These are phyloP conservation scores for Sycophila texana DNA, from an alignment of 2,888 invertebrate species.

Conservation along the genomic window DNA sequence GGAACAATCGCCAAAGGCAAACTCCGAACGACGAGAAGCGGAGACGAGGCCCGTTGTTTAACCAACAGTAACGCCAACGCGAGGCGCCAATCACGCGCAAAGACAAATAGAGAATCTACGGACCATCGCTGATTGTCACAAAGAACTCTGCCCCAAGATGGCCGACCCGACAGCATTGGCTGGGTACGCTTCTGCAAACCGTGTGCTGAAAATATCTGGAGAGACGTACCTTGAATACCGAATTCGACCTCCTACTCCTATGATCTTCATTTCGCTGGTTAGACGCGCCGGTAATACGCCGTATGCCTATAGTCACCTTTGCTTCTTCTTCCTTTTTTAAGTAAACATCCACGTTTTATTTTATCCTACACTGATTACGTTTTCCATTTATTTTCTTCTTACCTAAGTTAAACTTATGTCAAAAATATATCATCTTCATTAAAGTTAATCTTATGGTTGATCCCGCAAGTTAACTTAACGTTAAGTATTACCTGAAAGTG, in stretches of 20 bases:
- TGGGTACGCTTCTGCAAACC: not conserved
- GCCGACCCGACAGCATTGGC: constrained; percentile 27
- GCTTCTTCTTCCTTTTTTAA: too few species aligned
- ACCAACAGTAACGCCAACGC: constrained; percentile 66
- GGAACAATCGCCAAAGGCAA: constrained; percentile 55
- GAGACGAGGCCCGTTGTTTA: constrained; percentile 52
- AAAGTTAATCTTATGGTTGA: too few species aligned
- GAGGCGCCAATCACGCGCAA: constrained; percentile 74
- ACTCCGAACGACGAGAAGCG: constrained; percentile 56
- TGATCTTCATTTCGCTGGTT: constrained; percentile 5
- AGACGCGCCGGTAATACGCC: not conserved
- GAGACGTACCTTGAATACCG: constrained; percentile 70
- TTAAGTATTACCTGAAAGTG: too few species aligned
- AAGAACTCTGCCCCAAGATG: constrained; percentile 59
- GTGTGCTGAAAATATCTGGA: constrained; percentile 23
- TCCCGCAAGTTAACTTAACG: too few species aligned
- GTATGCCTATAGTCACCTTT: too few species aligned
- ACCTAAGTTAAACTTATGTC: too few species aligned
- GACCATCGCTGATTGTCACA: constrained; percentile 72
- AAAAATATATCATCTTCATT: too few species aligned
- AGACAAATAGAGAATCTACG: constrained; percentile 71
- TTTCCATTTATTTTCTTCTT: too few species aligned
- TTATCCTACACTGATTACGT: too few species aligned
- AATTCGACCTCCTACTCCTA: constrained; percentile 58
- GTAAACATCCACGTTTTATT: too few species aligned